Base-by-base conservation (phyloP, 2,113 vertebrate species). In the Halcyon malimbica region DNA sequence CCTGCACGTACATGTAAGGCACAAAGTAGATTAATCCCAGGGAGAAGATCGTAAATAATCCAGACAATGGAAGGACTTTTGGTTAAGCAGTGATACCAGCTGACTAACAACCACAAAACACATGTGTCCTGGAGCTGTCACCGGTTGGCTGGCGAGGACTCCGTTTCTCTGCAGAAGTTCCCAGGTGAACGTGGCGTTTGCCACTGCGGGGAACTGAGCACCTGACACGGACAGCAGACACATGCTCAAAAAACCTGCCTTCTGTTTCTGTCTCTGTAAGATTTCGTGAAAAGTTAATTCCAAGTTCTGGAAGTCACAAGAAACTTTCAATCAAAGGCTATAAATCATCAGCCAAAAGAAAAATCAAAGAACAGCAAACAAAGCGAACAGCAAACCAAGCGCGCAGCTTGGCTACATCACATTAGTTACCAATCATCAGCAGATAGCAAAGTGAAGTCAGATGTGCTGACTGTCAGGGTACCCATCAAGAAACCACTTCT, bases 1-100 rank as follows among this genome's bases (percentile, higher is more conserved):
- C 8, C 1, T 8, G 13, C n/a, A 60, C 0, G 1, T 39, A 68
- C 12, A 10, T 1, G 2, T 37, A 87, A 67, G 11, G 24, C 23
- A 51, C 14, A 29, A 39, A 63, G 25, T 6, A 54, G 78, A 23
- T 46, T 12, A 21, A 67, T 10, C 24, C n/a, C 16, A 14, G 35
- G 16, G 16, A 57, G n/a, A 80, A n/a, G 29, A 48, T 6, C 28
- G 20, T 13, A 35, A 64, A 46, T 63, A 39, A 56, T 20, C 2
- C 25, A 37, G 25, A 31, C 20, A 35, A 26, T 3, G 25, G 11
- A 20, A 81, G 42, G 39, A 18, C 31, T 68, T 68, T 21, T 48
- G 19, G 41, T 37, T 33, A 33, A 75, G n/a, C 39, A 28, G 39
- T 37, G n/a, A 46, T 12, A 17, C 25, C 16, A 12, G 21, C 31